A percentile compares a stretch with the other conserved stretches of the same genome.
phyloP scores from a whole-genome alignment of 2,113 vertebrate genomes.

The Struthio camelus region DNA sequence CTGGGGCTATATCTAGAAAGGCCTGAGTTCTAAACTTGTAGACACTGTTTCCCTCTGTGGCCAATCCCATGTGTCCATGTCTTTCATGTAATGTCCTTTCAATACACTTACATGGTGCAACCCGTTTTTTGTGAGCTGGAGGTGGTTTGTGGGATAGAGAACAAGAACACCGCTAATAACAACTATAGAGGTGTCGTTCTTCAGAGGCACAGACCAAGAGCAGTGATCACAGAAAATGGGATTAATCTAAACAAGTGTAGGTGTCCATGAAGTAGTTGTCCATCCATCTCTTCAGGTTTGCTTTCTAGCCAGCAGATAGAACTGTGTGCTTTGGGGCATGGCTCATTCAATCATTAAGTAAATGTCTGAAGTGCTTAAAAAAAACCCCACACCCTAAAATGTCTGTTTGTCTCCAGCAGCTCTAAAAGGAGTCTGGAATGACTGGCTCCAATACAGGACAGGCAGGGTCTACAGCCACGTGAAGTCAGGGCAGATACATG shows the following conservation, averaged over 20 bases:
- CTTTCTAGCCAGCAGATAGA: not conserved
- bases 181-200: not conserved
- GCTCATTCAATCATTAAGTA: not conserved
- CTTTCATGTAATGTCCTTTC: not conserved
- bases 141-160: not conserved
- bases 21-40: not conserved
- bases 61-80: not conserved
- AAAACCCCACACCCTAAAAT: not conserved
- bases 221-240: not conserved
- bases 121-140: not conserved
- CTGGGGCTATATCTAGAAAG: not conserved
- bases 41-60: not conserved
- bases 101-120: not conserved
- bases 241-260: not conserved
- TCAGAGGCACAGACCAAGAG: not conserved
- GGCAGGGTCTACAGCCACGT: accelerated
- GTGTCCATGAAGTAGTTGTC: not conserved
- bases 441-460: not conserved
- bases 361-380: not conserved
- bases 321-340: not conserved
- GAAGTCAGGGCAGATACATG: not conserved
- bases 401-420: not conserved
- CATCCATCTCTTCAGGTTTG: not conserved
- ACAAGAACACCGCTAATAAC: not conserved
- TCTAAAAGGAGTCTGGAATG: not conserved